Conservation (phyloP, 2,888 invertebrate genomes). For the Drosophila neonasuta region DNA sequence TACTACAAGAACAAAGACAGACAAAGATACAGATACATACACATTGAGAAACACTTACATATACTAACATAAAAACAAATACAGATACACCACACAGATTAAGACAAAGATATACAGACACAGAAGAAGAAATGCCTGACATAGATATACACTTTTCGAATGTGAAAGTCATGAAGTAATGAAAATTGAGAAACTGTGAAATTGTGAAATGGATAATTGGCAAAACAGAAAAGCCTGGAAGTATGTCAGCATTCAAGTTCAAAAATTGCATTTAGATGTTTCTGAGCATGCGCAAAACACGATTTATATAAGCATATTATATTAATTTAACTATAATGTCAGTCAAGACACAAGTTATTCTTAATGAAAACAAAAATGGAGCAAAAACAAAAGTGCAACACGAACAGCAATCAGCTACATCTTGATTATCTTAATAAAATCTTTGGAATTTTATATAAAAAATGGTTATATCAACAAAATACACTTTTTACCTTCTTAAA, state of each 20-base stretch:
- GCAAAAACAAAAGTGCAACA: conserved; percentile 28
- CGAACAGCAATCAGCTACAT: conserved; percentile 53
- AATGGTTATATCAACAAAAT: conserved; percentile 13
- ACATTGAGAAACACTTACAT: conserved; percentile 7
- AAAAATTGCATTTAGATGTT: conserved; percentile 78
- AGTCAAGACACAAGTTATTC: conserved; percentile 42
- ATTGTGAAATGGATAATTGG: conserved; percentile 10
- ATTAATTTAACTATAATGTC: conserved; percentile 49
- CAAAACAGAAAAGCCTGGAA: conserved; percentile 28
- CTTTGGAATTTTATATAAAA: conserved; percentile 43
- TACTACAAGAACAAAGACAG: conserved; percentile 36
- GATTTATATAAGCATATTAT: conserved; percentile 64
- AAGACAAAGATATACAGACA: conserved; percentile 30
- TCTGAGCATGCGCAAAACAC: conserved; percentile 77
- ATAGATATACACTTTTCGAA: conserved; percentile 27
- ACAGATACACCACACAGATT: not conserved
- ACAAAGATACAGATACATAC: conserved; percentile 13
- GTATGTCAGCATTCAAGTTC: conserved; percentile 66
- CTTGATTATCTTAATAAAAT: conserved; percentile 41
- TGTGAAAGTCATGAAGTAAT: conserved; percentile 1
- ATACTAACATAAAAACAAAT: not conserved
- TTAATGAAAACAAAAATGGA: conserved; percentile 32
- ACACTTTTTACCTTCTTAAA: conserved; percentile 37
- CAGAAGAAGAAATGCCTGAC: conserved; percentile 34
- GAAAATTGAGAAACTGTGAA: not conserved